Evolutionary conservation across 2,888 invertebrate species (phyloP), one percentile per base, ranked within the genome.

Genomic region (Unio pictorum): DNA sequence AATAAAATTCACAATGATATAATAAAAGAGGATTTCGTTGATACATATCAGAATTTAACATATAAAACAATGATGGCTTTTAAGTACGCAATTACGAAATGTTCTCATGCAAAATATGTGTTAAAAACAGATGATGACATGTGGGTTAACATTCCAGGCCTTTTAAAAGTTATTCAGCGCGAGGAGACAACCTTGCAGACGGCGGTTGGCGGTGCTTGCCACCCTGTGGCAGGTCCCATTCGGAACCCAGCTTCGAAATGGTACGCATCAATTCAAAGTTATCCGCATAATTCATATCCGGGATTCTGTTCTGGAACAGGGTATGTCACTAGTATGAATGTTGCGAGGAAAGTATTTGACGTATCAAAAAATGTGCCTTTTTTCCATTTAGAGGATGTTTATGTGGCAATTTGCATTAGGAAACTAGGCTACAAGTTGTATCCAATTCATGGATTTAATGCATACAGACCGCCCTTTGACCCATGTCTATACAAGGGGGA

Each of bases 341-440:
- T 83, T 5, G 84, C 76, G 1, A 61, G 65, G 18, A 74, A 79
- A 59, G 69, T 86, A 6, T 74, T 76, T 26, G 69, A 75, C 8
- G 66, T 82, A 4, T 85, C 85, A 3, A 75, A 73, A 6, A 66
- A 75, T 64, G 74, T 85, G 3, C 86, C 86, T 1, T 85, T 84
- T 69, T 85, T 86, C 61, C 79, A 83, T 68, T 67, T 86, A 60
- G 86, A 86, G 67, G 86, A 86, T 64, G 82, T 86, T 20, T 86
- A 83, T 62, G 74, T 85, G 0, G 73, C 82, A 3, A 64, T 85
- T 55, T 86, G 85, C 61, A 69, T 81, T 11, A 67, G 68, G 45
- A 72, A 69, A 73, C 72, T 85, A 15, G 79, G 82, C 0, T 78
- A 69, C 58, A 72, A 54, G 18, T 45, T 84, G 20, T 26, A 64